Percentiles rank a stretch among this genome's conserved stretches.
phyloP scores from a whole-genome alignment of 2,888 invertebrate species.

The Steromphala cineraria region DNA sequence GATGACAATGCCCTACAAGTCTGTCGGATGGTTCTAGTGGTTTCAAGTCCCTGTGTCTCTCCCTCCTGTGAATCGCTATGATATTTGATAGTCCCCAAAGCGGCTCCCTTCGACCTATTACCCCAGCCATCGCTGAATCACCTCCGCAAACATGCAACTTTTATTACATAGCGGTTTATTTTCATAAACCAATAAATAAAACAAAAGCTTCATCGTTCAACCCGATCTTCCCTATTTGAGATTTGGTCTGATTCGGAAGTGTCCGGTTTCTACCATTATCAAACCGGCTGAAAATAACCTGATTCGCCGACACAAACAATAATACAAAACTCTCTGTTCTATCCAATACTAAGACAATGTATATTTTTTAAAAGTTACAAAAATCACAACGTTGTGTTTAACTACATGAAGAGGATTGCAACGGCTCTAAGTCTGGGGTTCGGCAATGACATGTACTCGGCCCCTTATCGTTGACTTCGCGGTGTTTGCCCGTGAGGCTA shows the following conservation, averaged over 20 bases:
- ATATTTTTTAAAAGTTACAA: neutral
- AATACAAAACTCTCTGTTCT: neutral
- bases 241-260: neutral
- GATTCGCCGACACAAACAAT: neutral
- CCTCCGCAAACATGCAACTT: slow-evolving; percentile 7
- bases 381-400: neutral
- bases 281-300: neutral
- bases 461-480: no score
- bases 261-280: slow-evolving; percentile 13
- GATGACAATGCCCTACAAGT: neutral
- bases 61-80: neutral
- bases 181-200: slow-evolving; percentile 17
- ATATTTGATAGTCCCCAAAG: neutral
- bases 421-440: no score
- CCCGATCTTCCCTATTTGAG: slow-evolving; percentile 15
- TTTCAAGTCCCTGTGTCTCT: neutral
- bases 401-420: neutral
- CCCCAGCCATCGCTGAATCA: neutral
- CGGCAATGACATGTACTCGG: no score
- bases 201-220: slow-evolving; percentile 7
- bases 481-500: no score
- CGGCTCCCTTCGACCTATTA: neutral
- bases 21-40: neutral
- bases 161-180: slow-evolving; percentile 12
- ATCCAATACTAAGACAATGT: neutral